These are phyloP conservation scores for Phthorimaea operculella DNA, from an alignment of 1,140 invertebrate genomes.

Conservation along the genomic window DNA sequence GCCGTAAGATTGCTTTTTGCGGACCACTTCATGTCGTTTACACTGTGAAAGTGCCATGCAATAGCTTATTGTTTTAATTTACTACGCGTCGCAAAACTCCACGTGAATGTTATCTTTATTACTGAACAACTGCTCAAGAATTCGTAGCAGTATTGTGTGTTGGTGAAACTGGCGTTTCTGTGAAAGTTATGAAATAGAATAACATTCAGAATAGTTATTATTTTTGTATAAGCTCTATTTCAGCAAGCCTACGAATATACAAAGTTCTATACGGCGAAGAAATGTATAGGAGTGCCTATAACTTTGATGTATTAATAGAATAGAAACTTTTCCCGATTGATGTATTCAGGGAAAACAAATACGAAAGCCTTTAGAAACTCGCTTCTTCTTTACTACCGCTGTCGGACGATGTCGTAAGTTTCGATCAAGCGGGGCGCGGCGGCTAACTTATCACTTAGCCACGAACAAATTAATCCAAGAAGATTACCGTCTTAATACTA, in stretches of 20 bases:
- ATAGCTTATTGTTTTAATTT: constrained; percentile 43
- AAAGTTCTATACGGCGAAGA: too few relatives aligned
- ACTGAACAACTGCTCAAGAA: constrained; percentile 24
- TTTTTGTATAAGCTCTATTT: too few relatives aligned
- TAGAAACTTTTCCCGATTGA: neutral
- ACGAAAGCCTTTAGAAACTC: constrained; percentile 19
- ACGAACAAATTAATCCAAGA: constrained; percentile 60
- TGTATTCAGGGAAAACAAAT: constrained; percentile 18
- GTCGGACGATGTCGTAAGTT: constrained; percentile 31
- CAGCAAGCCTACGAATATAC: too few relatives aligned
- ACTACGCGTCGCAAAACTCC: constrained; percentile 19
- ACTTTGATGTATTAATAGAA: too few relatives aligned
- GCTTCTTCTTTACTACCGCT: constrained; percentile 25
- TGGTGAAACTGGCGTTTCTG: too few relatives aligned
- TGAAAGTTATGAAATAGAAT: too few relatives aligned
- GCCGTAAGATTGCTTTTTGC: neutral
- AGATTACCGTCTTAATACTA: constrained; percentile 47
- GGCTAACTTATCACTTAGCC: constrained; percentile 61
- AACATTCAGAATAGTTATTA: too few relatives aligned
- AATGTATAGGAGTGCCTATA: too few relatives aligned
- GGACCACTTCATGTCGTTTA: neutral
- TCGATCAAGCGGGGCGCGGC: constrained; percentile 29
- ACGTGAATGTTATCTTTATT: constrained; percentile 34
- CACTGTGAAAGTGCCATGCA: constrained; percentile 1
- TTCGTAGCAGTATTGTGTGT: constrained; percentile 3